Percentiles rank a stretch among this genome's conserved stretches.
Conservation (phyloP, 2,113 vertebrate genomes). For the Daboia siamensis region DNA sequence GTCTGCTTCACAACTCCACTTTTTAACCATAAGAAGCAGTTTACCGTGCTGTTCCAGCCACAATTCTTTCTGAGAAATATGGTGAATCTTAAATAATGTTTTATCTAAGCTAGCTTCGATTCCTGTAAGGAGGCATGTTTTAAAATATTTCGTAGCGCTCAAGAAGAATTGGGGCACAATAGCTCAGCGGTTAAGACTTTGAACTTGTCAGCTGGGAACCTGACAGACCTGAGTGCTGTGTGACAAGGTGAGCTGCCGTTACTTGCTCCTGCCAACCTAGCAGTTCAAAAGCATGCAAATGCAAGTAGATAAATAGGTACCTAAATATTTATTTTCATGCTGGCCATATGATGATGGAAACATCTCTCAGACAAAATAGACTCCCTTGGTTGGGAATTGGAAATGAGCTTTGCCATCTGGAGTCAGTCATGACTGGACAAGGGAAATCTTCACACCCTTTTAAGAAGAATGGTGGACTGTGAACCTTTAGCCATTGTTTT, state of each 20-base stretch:
- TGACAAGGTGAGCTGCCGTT: background rate
- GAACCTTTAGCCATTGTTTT: background rate
- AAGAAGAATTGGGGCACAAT: background rate
- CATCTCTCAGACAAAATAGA: background rate
- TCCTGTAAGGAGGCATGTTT: background rate
- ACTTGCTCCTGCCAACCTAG: background rate
- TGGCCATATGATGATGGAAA: background rate
- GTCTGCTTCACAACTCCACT: background rate
- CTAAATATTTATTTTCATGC: background rate
- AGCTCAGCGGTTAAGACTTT: background rate
- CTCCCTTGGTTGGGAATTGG: background rate
- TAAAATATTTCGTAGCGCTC: background rate
- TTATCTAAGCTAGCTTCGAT: background rate
- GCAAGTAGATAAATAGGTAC: too few relatives aligned
- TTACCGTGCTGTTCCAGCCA: background rate
- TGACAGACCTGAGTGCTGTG: background rate
- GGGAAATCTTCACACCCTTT: background rate
- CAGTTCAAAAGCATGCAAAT: background rate
- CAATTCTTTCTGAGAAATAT: background rate
- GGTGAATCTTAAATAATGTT: background rate
- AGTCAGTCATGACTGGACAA: background rate
- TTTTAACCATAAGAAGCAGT: background rate
- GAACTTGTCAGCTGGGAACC: too few relatives aligned
- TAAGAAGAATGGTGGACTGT: background rate
- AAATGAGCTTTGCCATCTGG: background rate